Percentiles rank a stretch among this genome's conserved stretches.
phyloP scores from a whole-genome alignment of 1,140 invertebrate genomes.

The Hylyphantes graminicola region DNA sequence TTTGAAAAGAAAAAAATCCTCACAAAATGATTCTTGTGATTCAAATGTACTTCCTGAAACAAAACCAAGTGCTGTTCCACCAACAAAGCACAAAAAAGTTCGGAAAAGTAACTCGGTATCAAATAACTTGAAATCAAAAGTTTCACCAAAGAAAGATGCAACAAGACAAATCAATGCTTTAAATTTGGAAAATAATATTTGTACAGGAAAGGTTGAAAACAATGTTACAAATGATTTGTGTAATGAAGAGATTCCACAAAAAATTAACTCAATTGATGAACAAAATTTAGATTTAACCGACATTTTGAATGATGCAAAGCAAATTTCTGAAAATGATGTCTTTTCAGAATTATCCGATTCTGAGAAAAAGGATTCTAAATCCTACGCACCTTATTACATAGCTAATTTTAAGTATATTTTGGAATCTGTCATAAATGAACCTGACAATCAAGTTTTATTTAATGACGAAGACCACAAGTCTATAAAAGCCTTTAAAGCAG shows the following conservation, averaged over 20 bases:
- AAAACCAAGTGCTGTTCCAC: no score
- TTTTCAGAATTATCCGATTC: constrained; percentile 44
- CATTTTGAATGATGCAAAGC: constrained; percentile 3
- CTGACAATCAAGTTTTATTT: constrained; percentile 67
- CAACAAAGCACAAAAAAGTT: no score
- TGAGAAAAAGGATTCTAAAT: constrained; percentile 9
- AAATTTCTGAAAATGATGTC: background rate
- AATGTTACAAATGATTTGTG: background rate
- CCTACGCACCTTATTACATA: constrained; percentile 65
- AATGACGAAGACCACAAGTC: constrained; percentile 67
- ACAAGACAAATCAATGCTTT: background rate
- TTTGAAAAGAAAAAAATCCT: no score
- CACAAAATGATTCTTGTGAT: no score
- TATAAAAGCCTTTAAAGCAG: constrained; percentile 65
- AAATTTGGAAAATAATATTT: background rate
- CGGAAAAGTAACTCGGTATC: no score
- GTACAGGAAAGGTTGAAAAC: background rate
- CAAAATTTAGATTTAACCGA: background rate
- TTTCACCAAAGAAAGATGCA: background rate
- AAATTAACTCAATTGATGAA: background rate
- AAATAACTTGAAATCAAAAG: background rate
- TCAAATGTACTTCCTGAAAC: no score
- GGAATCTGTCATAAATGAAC: constrained; percentile 66
- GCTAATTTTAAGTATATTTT: constrained; percentile 70
- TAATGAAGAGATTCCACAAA: background rate